Evolutionary conservation across 2,113 vertebrate genomes (phyloP).

Genomic region (Illadopsis cleaveri): DNA sequence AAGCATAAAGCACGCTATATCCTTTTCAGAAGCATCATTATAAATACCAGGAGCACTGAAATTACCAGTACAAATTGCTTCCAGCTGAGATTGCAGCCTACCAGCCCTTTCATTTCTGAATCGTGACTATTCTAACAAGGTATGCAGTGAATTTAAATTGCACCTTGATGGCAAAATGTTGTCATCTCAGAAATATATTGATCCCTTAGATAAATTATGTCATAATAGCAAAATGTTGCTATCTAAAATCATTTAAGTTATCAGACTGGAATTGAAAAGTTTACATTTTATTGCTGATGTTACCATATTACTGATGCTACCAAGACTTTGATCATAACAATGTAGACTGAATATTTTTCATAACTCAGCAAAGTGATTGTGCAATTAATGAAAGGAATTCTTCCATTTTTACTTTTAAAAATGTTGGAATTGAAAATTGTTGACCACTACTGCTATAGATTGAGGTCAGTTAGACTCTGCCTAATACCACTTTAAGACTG

Average conservation of each 20-base stretch:
- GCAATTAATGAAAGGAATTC: background rate
- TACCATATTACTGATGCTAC: background rate
- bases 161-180: background rate
- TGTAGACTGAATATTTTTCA: background rate
- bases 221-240: background rate
- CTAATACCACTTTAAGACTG: background rate
- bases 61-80: background rate
- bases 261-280: background rate
- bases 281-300: background rate
- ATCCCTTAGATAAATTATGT: background rate
- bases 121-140: background rate
- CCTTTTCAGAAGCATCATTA: background rate
- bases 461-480: background rate
- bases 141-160: background rate
- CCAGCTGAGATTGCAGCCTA: conserved; percentile 1
- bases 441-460: background rate
- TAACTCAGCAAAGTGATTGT: background rate
- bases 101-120: background rate
- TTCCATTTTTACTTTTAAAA: background rate
- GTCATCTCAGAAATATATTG: background rate
- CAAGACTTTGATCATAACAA: background rate
- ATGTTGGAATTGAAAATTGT: background rate
- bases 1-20: background rate
- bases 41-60: background rate
- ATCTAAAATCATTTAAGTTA: background rate